These are phyloP conservation scores for Onchidella celtica DNA, from an alignment of 2,888 invertebrate genomes.

Conservation along the genomic window DNA sequence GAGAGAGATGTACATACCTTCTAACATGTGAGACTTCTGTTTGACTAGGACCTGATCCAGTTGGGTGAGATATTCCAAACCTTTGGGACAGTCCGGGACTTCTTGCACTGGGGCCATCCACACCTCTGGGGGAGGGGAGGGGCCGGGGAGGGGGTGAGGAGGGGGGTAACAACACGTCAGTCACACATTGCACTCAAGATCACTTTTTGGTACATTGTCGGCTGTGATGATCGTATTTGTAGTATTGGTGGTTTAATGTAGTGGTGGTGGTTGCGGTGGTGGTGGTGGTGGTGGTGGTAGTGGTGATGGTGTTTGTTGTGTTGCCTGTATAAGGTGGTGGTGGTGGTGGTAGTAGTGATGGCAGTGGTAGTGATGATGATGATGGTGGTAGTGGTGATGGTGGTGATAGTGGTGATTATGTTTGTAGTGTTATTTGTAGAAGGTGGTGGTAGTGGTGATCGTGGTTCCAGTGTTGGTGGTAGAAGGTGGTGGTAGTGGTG, in stretches of 20 bases:
- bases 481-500: too few species aligned
- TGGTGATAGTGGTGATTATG: too few species aligned
- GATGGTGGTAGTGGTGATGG: neutral
- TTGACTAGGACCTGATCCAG: conserved; percentile 79
- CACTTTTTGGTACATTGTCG: too few species aligned
- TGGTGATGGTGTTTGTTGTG: neutral
- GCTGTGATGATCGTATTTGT: neutral
- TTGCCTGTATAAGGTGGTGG: neutral
- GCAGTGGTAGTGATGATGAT: neutral
- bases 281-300: neutral
- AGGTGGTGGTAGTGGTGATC: too few species aligned
- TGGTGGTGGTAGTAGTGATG: neutral
- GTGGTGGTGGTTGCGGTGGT: too few species aligned
- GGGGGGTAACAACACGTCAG: too few species aligned
- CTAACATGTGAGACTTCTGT: conserved; percentile 78
- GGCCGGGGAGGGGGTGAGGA: neutral
- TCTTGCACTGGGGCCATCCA: conserved; percentile 11
- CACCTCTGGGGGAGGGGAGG: neutral
- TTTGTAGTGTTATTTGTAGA: too few species aligned
- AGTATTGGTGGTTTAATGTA: neutral
- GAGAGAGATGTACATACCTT: conserved; percentile 64
- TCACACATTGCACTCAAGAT: neutral
- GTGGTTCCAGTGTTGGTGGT: too few species aligned
- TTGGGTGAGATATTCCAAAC: conserved; percentile 58
- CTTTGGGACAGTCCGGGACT: conserved; percentile 69